phyloP scores from a whole-genome alignment of 2,888 invertebrate species.

The Axea sp. region DNA sequence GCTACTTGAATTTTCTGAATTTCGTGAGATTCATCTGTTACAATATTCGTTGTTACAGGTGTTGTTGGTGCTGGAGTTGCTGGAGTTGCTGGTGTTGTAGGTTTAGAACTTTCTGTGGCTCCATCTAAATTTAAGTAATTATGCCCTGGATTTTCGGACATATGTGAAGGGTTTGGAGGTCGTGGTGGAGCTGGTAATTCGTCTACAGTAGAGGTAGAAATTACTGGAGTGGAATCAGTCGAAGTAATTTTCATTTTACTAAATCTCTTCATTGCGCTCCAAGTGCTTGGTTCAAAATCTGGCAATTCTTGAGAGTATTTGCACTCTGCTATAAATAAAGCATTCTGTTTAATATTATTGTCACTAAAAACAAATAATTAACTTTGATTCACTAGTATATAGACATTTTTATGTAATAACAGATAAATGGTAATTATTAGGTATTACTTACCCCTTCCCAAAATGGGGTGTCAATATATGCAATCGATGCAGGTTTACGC shows the following conservation, averaged over 20 bases:
- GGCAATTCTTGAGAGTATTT: slow-evolving; percentile 82
- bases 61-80: slow-evolving; percentile 73
- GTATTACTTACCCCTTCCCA: no score
- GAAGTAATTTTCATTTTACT: slow-evolving; percentile 80
- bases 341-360: no score
- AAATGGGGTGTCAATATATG: no score
- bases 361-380: no score
- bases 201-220: slow-evolving; percentile 59
- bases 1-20: slow-evolving; percentile 85
- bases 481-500: no score
- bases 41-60: slow-evolving; percentile 68
- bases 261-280: slow-evolving; percentile 82
- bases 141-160: slow-evolving; percentile 79
- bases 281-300: slow-evolving; percentile 81
- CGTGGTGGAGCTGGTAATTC: slow-evolving; percentile 83
- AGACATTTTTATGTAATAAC: no score
- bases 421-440: no score
- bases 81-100: slow-evolving; percentile 75
- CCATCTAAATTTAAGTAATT: slow-evolving; percentile 80
- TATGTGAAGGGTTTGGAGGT: slow-evolving; percentile 87
- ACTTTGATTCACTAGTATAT: no score
- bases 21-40: slow-evolving; percentile 84
- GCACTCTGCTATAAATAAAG: slow-evolving; percentile 73
- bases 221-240: slow-evolving; percentile 65
- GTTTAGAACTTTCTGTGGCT: slow-evolving; percentile 76